Conservation (phyloP, 1,140 invertebrate genomes). For the Macrosteles quadrilineatus region DNA sequence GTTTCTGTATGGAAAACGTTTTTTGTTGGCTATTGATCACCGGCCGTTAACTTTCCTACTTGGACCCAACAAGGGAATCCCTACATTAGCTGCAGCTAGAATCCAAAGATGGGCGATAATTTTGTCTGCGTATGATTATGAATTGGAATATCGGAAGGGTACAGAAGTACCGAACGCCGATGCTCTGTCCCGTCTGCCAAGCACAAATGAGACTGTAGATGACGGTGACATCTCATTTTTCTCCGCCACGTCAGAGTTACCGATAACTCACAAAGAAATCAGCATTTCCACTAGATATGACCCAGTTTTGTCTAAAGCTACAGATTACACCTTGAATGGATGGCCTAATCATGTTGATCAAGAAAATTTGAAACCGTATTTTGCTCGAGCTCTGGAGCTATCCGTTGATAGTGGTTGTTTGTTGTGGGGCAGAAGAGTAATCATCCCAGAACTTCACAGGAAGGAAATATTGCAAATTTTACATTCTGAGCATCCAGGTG, state of each 20-base stretch:
- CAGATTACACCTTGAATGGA: constrained; percentile 6
- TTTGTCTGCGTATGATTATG: constrained; percentile 19
- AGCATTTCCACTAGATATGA: background rate
- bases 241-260: background rate
- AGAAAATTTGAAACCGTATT: constrained; percentile 12
- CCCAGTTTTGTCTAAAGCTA: constrained; percentile 8
- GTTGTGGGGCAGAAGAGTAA: constrained; percentile 34
- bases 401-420: constrained; percentile 32
- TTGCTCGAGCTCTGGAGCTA: constrained; percentile 1
- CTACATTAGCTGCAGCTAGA: constrained; percentile 13
- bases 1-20: constrained; percentile 24
- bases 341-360: constrained; percentile 10
- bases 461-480: constrained; percentile 43
- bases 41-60: constrained; percentile 17
- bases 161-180: constrained; percentile 8
- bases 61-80: constrained; percentile 12
- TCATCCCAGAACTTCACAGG: constrained; percentile 44
- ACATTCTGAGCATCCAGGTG: constrained; percentile 48
- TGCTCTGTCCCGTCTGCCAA: constrained; percentile 10
- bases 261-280: constrained; percentile 5
- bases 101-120: constrained; percentile 21
- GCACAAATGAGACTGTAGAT: background rate
- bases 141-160: constrained; percentile 10
- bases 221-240: constrained; percentile 8
- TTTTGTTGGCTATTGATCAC: constrained; percentile 19